Conservation (phyloP, 2,113 vertebrate genomes). For the Saguinus imperator region DNA sequence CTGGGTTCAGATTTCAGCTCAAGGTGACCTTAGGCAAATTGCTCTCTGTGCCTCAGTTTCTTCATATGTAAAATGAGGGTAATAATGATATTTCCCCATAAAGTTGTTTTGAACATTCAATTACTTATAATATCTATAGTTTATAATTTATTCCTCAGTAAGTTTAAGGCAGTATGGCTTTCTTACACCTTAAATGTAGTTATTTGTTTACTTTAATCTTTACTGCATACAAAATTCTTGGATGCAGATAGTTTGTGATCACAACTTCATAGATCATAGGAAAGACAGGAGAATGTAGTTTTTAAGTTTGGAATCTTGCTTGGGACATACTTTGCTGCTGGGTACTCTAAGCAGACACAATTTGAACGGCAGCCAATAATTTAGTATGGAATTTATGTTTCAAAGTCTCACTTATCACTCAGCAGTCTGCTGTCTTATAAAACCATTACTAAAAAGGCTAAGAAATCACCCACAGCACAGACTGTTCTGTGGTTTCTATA, state of each 20-base stretch:
- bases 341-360: conserved; percentile 21
- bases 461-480: conserved; percentile 38
- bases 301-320: conserved; percentile 57
- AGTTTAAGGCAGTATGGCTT: neutral
- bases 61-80: neutral
- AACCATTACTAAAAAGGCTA: conserved; percentile 37
- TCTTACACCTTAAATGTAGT: neutral
- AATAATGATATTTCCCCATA: neutral
- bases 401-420: conserved; percentile 38
- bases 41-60: neutral
- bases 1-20: neutral
- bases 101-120: neutral
- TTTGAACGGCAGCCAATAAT: conserved; percentile 58
- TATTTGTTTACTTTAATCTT: conserved; percentile 52
- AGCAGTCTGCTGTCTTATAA: conserved; percentile 57
- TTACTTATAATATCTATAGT: neutral
- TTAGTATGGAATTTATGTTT: conserved; percentile 65
- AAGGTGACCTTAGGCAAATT: neutral
- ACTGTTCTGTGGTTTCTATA: conserved; percentile 58
- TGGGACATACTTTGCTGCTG: conserved; percentile 43
- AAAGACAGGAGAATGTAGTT: conserved; percentile 52
- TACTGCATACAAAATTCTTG: conserved; percentile 42
- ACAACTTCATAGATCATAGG: conserved; percentile 1
- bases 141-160: conserved; percentile 4
- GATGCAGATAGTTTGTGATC: conserved; percentile 26